Base-by-base conservation (phyloP, 1,140 invertebrate species). In the Drosophila repletoides region DNA sequence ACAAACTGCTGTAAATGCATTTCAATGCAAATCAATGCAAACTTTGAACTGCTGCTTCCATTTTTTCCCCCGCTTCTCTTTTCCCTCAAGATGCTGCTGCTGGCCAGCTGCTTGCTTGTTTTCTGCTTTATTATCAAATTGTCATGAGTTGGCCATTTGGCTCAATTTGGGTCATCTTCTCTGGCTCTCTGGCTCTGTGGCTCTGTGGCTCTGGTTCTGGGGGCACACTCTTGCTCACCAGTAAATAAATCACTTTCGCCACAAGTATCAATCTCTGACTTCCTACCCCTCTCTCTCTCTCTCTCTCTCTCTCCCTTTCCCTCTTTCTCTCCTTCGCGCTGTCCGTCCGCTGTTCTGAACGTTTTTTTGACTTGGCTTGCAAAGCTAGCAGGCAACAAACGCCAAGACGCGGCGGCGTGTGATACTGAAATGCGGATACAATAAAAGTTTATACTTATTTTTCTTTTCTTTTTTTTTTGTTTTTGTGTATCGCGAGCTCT, bases 341-440 rank as follows among this genome's bases (percentile, higher is more conserved):
- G n/a, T n/a, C n/a, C n/a, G n/a, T n/a, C n/a, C n/a, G n/a, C n/a
- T n/a, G n/a, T n/a, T n/a, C n/a, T n/a, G n/a, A n/a, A n/a, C n/a
- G n/a, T n/a, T n/a, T n/a, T n/a, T n/a, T n/a, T n/a, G n/a, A n/a
- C n/a, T 9, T 48, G 26, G 10, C 45, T 31, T 21, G 29, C 9
- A 46, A 43, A 41, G 33, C 21, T 10, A 38, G 46, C 17, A n/a
- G n/a, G n/a, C n/a, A n/a, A n/a, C n/a, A n/a, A n/a, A n/a, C n/a
- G n/a, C n/a, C n/a, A n/a, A n/a, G 58, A 61, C 68, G 73, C 60
- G 64, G 68, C 52, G 48, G 52, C 58, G 49, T 60, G 56, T 81
- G 77, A 86, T 80, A 86, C 80, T 75, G 80, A 84, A 84, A 84
- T 84, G 80, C 80, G 80, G 80, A 84, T 84, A 84, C 80, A 84